Percentiles rank a stretch among this genome's conserved stretches.
Evolutionary conservation across 2,797 vertebrate species (phyloP).

Genomic region (Cynodonichthys magdalenae): DNA sequence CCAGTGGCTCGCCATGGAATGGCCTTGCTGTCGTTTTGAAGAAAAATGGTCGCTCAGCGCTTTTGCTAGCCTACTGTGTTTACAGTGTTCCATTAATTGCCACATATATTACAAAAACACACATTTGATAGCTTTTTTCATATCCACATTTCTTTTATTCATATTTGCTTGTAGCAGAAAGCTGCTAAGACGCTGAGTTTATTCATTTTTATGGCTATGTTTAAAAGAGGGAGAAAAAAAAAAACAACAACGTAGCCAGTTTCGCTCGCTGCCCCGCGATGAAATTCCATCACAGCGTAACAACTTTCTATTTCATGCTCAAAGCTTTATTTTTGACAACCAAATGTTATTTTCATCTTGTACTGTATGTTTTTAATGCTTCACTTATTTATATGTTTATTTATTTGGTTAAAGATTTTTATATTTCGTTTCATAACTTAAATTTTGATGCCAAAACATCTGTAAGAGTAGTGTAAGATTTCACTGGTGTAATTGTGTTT

Average conservation of each 20-base stretch:
- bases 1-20: slow-evolving; percentile 71
- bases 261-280: slow-evolving; percentile 35
- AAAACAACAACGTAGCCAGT: slow-evolving; percentile 19
- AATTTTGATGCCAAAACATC: slow-evolving; percentile 78
- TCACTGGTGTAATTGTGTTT: slow-evolving; percentile 77
- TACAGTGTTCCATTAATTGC: slow-evolving; percentile 78
- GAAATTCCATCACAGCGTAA: slow-evolving; percentile 61
- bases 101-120: slow-evolving; percentile 74
- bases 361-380: slow-evolving; percentile 69
- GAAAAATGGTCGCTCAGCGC: slow-evolving; percentile 86
- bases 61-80: slow-evolving; percentile 84
- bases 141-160: slow-evolving; percentile 66
- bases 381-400: slow-evolving; percentile 71
- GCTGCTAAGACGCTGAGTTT: slow-evolving; percentile 65
- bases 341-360: slow-evolving; percentile 73
- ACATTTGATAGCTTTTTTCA: slow-evolving; percentile 65
- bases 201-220: slow-evolving; percentile 48
- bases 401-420: slow-evolving; percentile 68
- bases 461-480: slow-evolving; percentile 74
- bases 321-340: slow-evolving; percentile 82
- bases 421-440: slow-evolving; percentile 73
- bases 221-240: slow-evolving; percentile 16
- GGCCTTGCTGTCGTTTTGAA: slow-evolving; percentile 74
- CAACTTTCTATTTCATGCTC: slow-evolving; percentile 66
- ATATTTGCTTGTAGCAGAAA: slow-evolving; percentile 69